A percentile compares a stretch with the other conserved stretches of the same genome.
phyloP scores from a whole-genome alignment of 1,140 invertebrate genomes.

The Musca vetustissima region DNA sequence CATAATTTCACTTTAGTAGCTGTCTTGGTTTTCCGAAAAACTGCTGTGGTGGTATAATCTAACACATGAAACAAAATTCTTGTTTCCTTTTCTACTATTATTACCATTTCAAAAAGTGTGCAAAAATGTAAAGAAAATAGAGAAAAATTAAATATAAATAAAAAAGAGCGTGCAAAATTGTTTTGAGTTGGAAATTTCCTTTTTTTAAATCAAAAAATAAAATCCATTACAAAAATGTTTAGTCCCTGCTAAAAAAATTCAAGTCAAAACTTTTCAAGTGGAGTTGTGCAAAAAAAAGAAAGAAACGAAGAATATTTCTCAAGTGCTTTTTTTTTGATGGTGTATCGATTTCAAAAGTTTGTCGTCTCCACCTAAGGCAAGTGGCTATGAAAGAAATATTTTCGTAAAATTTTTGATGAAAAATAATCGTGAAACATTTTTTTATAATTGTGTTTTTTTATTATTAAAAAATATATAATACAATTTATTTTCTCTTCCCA shows the following conservation, averaged over 20 bases:
- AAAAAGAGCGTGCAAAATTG: neutral
- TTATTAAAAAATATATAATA: neutral
- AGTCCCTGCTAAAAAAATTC: neutral
- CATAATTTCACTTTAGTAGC: conserved; percentile 13
- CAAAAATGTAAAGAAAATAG: too few species aligned
- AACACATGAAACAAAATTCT: too few species aligned
- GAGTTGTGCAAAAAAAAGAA: neutral
- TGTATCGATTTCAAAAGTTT: neutral
- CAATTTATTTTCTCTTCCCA: conserved; percentile 4
- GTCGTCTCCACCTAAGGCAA: neutral
- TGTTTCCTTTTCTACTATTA: too few species aligned
- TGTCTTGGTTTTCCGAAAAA: conserved; percentile 17
- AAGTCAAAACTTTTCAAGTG: neutral
- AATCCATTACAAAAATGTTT: neutral
- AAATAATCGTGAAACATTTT: too few species aligned
- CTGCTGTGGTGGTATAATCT: conserved; percentile 5
- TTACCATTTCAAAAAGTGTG: too few species aligned
- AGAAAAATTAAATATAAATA: neutral
- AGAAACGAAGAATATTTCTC: neutral
- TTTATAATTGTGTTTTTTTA: neutral
- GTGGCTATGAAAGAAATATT: neutral
- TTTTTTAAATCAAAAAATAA: neutral
- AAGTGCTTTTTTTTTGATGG: neutral
- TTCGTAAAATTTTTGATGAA: neutral
- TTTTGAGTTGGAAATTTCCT: neutral